These are phyloP conservation scores for Saturnia pavonia DNA, from an alignment of 2,888 invertebrate genomes.

Conservation along the genomic window DNA sequence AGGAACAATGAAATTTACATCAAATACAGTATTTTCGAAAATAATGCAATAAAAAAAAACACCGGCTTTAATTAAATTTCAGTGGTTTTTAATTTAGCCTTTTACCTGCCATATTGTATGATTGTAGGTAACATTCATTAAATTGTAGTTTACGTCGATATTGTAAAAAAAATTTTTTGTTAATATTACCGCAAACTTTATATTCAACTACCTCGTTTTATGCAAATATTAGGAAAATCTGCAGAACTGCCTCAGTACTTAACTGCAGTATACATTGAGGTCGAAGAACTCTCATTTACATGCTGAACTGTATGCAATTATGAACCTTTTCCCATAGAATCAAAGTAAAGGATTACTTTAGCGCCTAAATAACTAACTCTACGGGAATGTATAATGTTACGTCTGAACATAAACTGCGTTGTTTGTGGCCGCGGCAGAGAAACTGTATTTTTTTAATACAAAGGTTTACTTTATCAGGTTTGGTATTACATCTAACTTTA, in stretches of 20 bases:
- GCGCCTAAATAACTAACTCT: not conserved
- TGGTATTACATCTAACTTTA: no score
- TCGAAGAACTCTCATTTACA: not conserved
- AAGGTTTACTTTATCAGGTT: no score
- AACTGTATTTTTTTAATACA: not conserved
- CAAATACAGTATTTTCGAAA: no score
- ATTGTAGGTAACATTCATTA: not conserved
- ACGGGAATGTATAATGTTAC: not conserved
- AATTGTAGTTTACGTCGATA: not conserved
- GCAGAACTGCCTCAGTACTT: not conserved
- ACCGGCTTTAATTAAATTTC: no score
- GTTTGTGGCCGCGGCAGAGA: not conserved
- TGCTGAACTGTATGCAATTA: not conserved
- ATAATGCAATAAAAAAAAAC: no score
- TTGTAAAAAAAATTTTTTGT: not conserved
- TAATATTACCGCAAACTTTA: not conserved
- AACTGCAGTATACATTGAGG: conserved; percentile 1
- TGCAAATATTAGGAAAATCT: not conserved
- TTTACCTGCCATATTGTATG: no score
- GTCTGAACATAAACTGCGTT: not conserved
- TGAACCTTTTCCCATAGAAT: not conserved
- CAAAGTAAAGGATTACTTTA: not conserved
- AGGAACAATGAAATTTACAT: no score
- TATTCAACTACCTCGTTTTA: not conserved
- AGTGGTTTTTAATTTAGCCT: no score